Percentiles rank a stretch among this genome's conserved stretches.
Conservation (phyloP, 2,113 vertebrate species). For the Falcunculus frontatus region DNA sequence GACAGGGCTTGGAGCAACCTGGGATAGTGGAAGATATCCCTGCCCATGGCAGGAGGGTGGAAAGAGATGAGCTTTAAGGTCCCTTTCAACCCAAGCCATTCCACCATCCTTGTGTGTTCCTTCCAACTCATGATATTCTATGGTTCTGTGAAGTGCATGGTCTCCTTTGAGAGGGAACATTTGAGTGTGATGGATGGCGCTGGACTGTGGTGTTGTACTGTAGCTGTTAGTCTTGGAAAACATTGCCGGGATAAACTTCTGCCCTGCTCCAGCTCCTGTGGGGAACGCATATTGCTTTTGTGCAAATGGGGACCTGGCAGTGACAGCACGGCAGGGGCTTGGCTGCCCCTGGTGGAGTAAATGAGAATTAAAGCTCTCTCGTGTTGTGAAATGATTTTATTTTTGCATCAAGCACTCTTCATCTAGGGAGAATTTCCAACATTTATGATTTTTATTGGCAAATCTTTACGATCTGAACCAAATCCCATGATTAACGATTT, state of each 20-base stretch:
- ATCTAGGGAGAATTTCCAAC: neutral
- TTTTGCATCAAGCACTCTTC: neutral
- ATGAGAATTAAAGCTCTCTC: neutral
- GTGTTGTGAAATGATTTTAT: neutral
- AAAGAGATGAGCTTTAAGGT: neutral
- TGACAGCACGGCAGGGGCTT: neutral
- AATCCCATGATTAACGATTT: neutral
- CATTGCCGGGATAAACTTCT: accelerated
- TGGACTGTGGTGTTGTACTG: neutral
- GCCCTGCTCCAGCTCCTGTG: neutral
- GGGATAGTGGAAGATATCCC: neutral
- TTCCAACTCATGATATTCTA: neutral
- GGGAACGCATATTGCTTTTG: neutral
- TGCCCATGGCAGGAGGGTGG: neutral
- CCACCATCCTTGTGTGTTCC: neutral
- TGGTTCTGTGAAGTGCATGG: neutral
- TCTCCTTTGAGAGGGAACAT: neutral
- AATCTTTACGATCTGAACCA: neutral
- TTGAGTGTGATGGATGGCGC: neutral
- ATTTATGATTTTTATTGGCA: neutral
- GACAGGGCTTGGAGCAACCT: neutral
- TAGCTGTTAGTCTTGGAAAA: neutral
- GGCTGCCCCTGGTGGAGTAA: neutral
- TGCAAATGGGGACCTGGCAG: neutral
- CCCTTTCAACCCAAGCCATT: neutral